Evolutionary conservation across 2,888 invertebrate species (phyloP).

Genomic region (Himalopsyche anomala): DNA sequence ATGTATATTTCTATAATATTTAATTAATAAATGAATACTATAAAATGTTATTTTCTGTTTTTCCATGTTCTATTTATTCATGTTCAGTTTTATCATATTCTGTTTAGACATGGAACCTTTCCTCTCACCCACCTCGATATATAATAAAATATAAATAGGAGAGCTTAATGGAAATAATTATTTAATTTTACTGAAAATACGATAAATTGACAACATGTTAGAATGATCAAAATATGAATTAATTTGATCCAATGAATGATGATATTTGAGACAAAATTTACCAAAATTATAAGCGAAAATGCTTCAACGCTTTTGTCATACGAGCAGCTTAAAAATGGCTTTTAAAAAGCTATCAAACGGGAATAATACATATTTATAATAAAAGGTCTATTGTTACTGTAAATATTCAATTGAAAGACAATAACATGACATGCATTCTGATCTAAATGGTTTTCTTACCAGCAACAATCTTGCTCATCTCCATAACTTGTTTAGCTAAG

Average conservation of each 20-base stretch:
- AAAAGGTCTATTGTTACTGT: conserved; percentile 39
- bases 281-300: conserved; percentile 31
- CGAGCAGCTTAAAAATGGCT: conserved; percentile 23
- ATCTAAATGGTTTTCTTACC: conserved; percentile 78
- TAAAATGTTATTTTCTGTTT: too few relatives aligned
- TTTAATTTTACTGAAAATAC: too few relatives aligned
- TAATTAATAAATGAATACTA: too few relatives aligned
- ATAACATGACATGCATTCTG: conserved; percentile 45
- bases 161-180: too few relatives aligned
- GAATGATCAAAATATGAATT: too few relatives aligned
- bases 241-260: neutral
- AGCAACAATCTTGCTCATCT: conserved; percentile 96
- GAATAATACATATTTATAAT: neutral
- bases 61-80: too few relatives aligned
- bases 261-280: conserved; percentile 11
- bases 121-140: too few relatives aligned
- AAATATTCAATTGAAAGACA: conserved; percentile 17
- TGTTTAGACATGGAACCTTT: too few relatives aligned
- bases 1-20: too few relatives aligned
- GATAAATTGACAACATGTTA: too few relatives aligned
- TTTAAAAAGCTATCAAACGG: conserved; percentile 36
- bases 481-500: conserved; percentile 94
- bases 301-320: conserved; percentile 11
- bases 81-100: too few relatives aligned
- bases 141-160: too few relatives aligned